Evolutionary conservation across 2,113 vertebrate species (phyloP).

Genomic region (Chloropsis cyanopogon): DNA sequence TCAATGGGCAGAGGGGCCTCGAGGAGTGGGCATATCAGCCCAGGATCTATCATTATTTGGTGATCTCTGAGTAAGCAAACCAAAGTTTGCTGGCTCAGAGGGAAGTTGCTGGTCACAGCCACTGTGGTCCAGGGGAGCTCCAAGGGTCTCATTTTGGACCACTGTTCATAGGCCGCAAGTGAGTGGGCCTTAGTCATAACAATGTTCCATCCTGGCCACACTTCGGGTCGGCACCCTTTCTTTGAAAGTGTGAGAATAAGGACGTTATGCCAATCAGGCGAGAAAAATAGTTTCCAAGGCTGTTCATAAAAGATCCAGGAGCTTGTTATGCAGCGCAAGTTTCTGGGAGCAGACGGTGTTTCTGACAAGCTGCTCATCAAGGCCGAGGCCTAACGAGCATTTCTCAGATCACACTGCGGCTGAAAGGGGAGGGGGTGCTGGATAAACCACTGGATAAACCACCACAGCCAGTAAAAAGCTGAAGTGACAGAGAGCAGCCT

Average conservation of each 20-base stretch:
- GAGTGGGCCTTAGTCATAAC: neutral
- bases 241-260: too few relatives aligned
- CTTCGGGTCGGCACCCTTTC: accelerated
- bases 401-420: accelerated
- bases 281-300: neutral
- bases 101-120: neutral
- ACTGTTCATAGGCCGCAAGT: accelerated
- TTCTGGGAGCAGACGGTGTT: neutral
- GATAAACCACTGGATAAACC: too few relatives aligned
- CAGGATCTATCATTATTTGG: too few relatives aligned
- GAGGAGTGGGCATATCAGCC: too few relatives aligned
- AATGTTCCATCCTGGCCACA: neutral
- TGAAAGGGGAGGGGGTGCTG: too few relatives aligned
- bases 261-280: neutral
- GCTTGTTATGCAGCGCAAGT: accelerated
- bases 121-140: neutral
- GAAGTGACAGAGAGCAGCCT: neutral
- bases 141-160: neutral
- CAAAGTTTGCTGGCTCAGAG: neutral
- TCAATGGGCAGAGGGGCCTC: neutral
- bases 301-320: neutral
- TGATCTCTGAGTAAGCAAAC: accelerated
- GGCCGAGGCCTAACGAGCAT: accelerated
- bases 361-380: neutral
- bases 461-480: neutral